Percentiles rank a stretch among this genome's conserved stretches.
phyloP scores from a whole-genome alignment of 2,888 invertebrate genomes.

The Volucella inanis region DNA sequence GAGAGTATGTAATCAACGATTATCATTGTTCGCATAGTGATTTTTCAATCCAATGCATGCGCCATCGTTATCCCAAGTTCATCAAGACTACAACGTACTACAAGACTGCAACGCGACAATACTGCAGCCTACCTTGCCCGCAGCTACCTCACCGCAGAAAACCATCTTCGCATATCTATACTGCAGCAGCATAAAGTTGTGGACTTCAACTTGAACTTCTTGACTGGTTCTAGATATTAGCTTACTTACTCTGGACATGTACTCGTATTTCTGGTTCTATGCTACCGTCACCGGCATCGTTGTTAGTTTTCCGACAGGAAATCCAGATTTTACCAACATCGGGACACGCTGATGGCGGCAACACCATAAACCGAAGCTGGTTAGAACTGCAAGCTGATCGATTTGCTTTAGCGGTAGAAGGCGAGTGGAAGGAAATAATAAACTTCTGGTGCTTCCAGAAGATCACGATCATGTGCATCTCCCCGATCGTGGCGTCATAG shows the following conservation, averaged over 20 bases:
- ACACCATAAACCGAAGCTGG: constrained; percentile 24
- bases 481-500: not conserved
- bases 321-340: constrained; percentile 54
- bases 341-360: not conserved
- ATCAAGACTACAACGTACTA: constrained; percentile 7
- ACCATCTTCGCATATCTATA: not conserved
- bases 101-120: constrained; percentile 6
- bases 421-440: constrained; percentile 40
- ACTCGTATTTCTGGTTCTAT: constrained; percentile 70
- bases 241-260: constrained; percentile 3
- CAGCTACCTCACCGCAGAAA: constrained; percentile 9
- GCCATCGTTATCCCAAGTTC: constrained; percentile 6
- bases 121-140: not conserved
- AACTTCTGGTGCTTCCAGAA: constrained; percentile 17
- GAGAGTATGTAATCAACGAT: constrained; percentile 42
- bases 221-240: constrained; percentile 42
- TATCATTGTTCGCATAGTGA: constrained; percentile 31
- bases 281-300: not conserved
- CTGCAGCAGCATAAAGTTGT: constrained; percentile 30
- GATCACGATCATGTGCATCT: not conserved
- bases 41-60: not conserved
- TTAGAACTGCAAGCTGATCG: constrained; percentile 41
- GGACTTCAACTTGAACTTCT: constrained; percentile 66
- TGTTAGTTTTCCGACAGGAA: constrained; percentile 27
- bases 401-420: constrained; percentile 5